phyloP scores from a whole-genome alignment of 2,888 invertebrate genomes.

The Oscheius onirici region DNA sequence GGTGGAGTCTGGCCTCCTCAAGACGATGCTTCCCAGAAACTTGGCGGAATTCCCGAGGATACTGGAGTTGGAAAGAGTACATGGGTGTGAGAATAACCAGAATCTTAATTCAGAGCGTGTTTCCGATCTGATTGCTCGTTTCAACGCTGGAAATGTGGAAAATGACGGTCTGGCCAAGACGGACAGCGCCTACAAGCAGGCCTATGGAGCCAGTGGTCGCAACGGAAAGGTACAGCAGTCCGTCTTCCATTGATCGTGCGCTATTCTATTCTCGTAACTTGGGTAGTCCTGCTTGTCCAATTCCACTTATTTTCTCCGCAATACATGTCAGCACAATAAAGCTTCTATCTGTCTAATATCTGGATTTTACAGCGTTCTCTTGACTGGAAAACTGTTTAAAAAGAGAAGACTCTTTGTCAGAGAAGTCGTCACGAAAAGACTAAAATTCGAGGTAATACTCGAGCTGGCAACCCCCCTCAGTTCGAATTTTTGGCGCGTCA shows the following conservation, averaged over 20 bases:
- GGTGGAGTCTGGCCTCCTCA: constrained; percentile 48
- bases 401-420: too few species aligned
- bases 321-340: neutral
- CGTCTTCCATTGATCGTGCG: constrained; percentile 16
- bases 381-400: too few species aligned
- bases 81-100: neutral
- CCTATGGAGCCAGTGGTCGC: constrained; percentile 37
- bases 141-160: constrained; percentile 44
- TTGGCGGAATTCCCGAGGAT: constrained; percentile 32
- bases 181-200: constrained; percentile 39
- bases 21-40: constrained; percentile 2
- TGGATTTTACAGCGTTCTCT: too few species aligned
- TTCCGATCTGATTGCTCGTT: constrained; percentile 49
- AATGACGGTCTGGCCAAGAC: constrained; percentile 35
- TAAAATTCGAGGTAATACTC: too few species aligned
- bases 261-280: neutral
- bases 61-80: constrained; percentile 26
- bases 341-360: neutral
- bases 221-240: constrained; percentile 41
- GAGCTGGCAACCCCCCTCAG: too few species aligned
- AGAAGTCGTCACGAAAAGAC: too few species aligned
- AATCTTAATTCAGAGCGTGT: constrained; percentile 40
- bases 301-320: neutral
- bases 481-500: too few species aligned
- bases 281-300: constrained; percentile 9